These are phyloP conservation scores for Cosmorhoe ocellata DNA, from an alignment of 2,888 invertebrate species.

Conservation along the genomic window DNA sequence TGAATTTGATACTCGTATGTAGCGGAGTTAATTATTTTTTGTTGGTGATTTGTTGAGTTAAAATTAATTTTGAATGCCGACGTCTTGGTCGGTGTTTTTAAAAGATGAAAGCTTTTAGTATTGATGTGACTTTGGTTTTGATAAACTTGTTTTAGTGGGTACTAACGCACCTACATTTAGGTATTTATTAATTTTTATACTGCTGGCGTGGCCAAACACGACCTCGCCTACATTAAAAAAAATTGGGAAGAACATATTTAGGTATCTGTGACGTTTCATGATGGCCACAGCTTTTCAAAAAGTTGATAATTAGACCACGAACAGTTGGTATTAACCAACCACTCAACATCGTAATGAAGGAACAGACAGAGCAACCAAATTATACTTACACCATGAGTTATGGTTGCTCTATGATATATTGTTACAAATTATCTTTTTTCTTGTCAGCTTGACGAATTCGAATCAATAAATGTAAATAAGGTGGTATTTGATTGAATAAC, in stretches of 20 bases:
- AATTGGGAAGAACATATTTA: no score
- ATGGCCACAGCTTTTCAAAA: conserved; percentile 17
- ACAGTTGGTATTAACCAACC: conserved; percentile 44
- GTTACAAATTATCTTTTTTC: conserved; percentile 69
- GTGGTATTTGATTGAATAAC: conserved; percentile 69
- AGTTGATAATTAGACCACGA: conserved; percentile 23
- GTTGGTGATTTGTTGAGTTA: conserved; percentile 21
- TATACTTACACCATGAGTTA: conserved; percentile 56
- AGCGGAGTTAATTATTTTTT: conserved; percentile 24
- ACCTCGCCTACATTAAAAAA: no score
- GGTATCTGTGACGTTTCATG: neutral
- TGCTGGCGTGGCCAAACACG: no score
- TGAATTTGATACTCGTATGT: conserved; percentile 46
- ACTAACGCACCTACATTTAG: no score
- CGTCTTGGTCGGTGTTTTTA: conserved; percentile 10
- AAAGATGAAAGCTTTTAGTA: neutral
- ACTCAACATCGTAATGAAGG: conserved; percentile 64
- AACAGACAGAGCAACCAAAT: conserved; percentile 34
- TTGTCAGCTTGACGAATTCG: conserved; percentile 48
- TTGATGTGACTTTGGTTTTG: no score
- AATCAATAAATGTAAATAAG: conserved; percentile 73
- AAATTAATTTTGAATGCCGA: conserved; percentile 23
- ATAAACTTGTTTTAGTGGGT: no score
- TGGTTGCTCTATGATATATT: conserved; percentile 67
- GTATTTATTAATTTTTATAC: no score